A percentile compares a stretch with the other conserved stretches of the same genome.
Evolutionary conservation across 2,113 vertebrate species (phyloP).

Genomic region (Ibidorhyncha struthersii): DNA sequence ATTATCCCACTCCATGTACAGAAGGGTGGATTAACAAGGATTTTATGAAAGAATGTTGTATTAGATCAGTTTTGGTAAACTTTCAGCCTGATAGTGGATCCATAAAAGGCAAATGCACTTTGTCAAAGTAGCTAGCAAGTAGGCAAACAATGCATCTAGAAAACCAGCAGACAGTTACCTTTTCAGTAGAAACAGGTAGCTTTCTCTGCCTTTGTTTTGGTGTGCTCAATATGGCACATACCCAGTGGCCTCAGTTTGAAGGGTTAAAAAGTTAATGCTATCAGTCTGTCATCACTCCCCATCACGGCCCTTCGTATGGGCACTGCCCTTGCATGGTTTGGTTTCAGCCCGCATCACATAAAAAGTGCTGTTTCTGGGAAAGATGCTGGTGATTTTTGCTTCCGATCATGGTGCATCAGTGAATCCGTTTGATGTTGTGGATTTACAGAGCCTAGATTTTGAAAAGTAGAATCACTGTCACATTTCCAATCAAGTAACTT

Average conservation of each 20-base stretch:
- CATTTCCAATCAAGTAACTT: background rate
- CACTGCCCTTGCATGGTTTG: background rate
- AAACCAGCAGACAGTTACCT: background rate
- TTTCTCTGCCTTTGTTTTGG: background rate
- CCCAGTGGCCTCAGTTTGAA: background rate
- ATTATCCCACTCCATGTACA: background rate
- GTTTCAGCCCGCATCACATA: accelerated
- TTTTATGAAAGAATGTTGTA: background rate
- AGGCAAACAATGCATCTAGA: background rate
- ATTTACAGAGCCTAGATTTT: background rate
- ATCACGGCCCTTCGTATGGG: background rate
- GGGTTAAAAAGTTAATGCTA: background rate
- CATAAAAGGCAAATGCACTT: background rate
- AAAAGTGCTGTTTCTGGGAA: background rate
- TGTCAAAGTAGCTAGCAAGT: background rate
- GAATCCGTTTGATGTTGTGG: background rate
- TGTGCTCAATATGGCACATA: background rate
- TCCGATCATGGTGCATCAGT: background rate
- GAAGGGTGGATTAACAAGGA: background rate
- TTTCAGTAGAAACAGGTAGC: background rate
- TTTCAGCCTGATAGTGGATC: background rate
- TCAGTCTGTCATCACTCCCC: background rate
- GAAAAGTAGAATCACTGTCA: background rate
- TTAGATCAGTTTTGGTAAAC: background rate
- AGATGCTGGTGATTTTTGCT: background rate